Conservation (phyloP, 2,113 vertebrate species). For the Paralichthys olivaceus region DNA sequence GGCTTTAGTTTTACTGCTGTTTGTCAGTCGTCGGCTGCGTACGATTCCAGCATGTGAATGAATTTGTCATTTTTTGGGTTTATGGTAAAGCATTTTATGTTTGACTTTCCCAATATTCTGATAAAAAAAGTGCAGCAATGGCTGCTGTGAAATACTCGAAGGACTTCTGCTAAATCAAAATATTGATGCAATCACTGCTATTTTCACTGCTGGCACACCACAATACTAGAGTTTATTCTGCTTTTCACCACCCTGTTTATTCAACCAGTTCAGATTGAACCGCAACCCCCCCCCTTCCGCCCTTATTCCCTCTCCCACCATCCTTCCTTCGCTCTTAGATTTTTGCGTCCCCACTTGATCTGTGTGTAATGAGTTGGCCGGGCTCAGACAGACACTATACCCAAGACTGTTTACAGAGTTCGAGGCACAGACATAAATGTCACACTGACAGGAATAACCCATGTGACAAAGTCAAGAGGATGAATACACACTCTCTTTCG, state of each 20-base stretch:
- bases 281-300: conserved; percentile 50
- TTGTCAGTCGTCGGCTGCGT: conserved; percentile 68
- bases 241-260: conserved; percentile 76
- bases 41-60: conserved; percentile 60
- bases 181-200: conserved; percentile 74
- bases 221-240: conserved; percentile 78
- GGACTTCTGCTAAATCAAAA: conserved; percentile 64
- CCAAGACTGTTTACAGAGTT: conserved; percentile 64
- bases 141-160: conserved; percentile 32
- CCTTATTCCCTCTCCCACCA: conserved; percentile 46
- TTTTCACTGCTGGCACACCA: conserved; percentile 74
- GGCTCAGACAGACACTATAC: conserved; percentile 51
- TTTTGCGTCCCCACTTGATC: conserved; percentile 66
- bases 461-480: conserved; percentile 59
- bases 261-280: conserved; percentile 70
- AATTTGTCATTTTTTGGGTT: conserved; percentile 49
- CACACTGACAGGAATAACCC: conserved; percentile 56
- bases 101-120: conserved; percentile 28
- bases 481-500: conserved; percentile 10
- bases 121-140: conserved; percentile 41
- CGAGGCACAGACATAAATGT: conserved; percentile 55
- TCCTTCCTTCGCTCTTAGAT: conserved; percentile 46
- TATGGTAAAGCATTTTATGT: conserved; percentile 38
- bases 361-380: conserved; percentile 70
- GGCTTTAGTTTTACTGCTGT: conserved; percentile 71